Conservation (phyloP, 2,888 invertebrate genomes). For the Ectropis crepuscularia region DNA sequence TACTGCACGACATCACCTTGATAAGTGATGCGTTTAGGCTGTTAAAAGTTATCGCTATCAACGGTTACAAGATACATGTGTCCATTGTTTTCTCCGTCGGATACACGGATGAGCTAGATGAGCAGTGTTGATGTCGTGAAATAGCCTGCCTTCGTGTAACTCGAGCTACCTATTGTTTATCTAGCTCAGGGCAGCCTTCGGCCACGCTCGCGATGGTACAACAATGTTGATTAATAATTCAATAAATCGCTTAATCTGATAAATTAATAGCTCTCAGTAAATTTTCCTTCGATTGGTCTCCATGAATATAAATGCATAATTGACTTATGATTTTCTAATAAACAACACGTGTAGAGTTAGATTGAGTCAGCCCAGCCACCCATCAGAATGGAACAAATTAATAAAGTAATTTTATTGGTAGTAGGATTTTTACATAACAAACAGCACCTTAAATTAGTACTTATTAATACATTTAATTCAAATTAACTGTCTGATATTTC, state of each 20-base stretch:
- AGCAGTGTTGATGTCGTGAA: neutral
- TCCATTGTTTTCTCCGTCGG: too few species aligned
- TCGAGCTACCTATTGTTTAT: conserved; percentile 64
- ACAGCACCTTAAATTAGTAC: too few species aligned
- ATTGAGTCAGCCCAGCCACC: conserved; percentile 10
- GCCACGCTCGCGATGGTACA: conserved; percentile 13
- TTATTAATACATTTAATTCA: too few species aligned
- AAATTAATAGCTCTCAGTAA: conserved; percentile 45
- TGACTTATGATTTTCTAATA: neutral
- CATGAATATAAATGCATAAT: conserved; percentile 31
- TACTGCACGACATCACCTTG: too few species aligned
- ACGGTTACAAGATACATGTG: too few species aligned
- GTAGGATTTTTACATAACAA: too few species aligned
- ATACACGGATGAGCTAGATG: neutral
- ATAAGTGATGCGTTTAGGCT: too few species aligned
- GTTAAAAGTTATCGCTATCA: too few species aligned
- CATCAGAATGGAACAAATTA: neutral
- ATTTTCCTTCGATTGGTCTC: conserved; percentile 42
- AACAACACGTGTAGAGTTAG: conserved; percentile 25
- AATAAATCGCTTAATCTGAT: conserved; percentile 37
- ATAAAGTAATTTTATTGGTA: too few species aligned
- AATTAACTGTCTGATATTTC: too few species aligned
- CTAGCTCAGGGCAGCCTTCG: conserved; percentile 57
- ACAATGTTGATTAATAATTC: conserved; percentile 21
- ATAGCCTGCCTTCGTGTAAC: conserved; percentile 59